phyloP scores from a whole-genome alignment of 2,888 invertebrate genomes.

The Phyto melanocephala region DNA sequence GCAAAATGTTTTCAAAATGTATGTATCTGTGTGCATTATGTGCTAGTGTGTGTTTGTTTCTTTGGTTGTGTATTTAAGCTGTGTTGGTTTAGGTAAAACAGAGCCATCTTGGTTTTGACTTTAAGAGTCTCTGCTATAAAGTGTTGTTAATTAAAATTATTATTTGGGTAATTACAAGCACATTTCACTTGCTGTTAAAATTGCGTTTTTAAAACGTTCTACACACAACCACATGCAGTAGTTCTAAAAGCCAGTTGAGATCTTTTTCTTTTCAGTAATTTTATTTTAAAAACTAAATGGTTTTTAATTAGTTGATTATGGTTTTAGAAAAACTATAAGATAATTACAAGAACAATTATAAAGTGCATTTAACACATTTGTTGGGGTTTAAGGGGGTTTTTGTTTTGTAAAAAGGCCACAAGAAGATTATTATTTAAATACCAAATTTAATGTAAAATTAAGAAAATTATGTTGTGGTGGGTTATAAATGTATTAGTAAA shows the following conservation, averaged over 20 bases:
- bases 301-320: conserved; percentile 43
- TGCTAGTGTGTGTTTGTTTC: background rate
- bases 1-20: background rate
- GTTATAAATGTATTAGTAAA: too few relatives aligned
- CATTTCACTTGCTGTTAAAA: conserved; percentile 38
- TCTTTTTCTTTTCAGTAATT: conserved; percentile 7
- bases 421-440: too few relatives aligned
- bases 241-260: background rate
- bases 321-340: background rate
- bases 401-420: too few relatives aligned
- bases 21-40: background rate
- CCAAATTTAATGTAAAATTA: too few relatives aligned
- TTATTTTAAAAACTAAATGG: conserved; percentile 5
- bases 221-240: too few relatives aligned
- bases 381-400: too few relatives aligned
- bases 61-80: too few relatives aligned
- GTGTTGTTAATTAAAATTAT: conserved; percentile 60
- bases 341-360: background rate
- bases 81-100: too few relatives aligned
- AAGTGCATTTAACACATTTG: too few relatives aligned
- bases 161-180: conserved; percentile 54
- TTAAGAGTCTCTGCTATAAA: conserved; percentile 38
- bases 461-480: too few relatives aligned
- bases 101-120: conserved; percentile 7
- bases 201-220: background rate